Conservation (phyloP, 2,113 vertebrate genomes). For the Capra hircus region DNA sequence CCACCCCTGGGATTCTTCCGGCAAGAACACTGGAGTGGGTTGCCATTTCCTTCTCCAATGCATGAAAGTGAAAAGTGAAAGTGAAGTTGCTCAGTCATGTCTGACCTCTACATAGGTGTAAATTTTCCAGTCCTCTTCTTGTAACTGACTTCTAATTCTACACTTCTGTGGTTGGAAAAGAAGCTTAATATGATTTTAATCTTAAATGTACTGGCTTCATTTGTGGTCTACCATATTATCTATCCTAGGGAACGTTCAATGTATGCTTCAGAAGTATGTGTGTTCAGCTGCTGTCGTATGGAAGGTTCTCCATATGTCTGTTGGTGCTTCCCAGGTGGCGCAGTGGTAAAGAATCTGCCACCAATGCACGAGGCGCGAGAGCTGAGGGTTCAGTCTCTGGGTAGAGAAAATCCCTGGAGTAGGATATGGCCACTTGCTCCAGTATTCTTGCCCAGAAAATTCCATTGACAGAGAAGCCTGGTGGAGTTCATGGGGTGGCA, state of each 20-base stretch:
- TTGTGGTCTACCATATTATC: not conserved
- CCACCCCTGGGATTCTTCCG: too few species aligned
- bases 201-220: not conserved
- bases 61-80: too few species aligned
- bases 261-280: not conserved
- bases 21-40: too few species aligned
- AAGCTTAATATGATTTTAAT: not conserved
- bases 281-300: not conserved
- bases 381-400: not conserved
- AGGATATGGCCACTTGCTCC: not conserved
- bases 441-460: not conserved
- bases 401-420: not conserved
- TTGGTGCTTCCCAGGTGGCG: not conserved
- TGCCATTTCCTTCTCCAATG: too few species aligned
- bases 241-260: not conserved
- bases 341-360: not conserved
- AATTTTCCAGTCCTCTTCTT: not conserved
- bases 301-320: not conserved
- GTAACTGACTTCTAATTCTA: not conserved
- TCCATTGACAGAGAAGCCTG: not conserved
- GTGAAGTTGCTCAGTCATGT: too few species aligned
- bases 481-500: not conserved
- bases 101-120: not conserved
- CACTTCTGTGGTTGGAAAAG: not conserved
- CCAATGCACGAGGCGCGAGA: not conserved